Conservation (phyloP, 2,888 invertebrate species). For the Hypena proboscidalis region DNA sequence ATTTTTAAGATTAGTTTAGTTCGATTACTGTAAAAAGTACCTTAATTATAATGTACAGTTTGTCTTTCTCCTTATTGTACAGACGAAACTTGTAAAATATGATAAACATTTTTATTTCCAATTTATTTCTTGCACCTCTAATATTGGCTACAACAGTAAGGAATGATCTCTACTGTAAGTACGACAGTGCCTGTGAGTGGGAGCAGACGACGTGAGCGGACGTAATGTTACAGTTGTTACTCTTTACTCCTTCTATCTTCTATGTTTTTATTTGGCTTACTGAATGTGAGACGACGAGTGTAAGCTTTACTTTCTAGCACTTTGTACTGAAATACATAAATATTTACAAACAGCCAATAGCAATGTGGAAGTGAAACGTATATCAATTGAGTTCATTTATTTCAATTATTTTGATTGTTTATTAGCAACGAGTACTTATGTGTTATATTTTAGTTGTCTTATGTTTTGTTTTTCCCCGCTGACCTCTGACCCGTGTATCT, state of each 20-base stretch:
- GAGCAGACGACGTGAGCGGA: conserved; percentile 69
- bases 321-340: conserved; percentile 49
- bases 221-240: conserved; percentile 58
- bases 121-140: conserved; percentile 89
- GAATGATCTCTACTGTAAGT: conserved; percentile 88
- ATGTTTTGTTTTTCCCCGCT: conserved; percentile 88
- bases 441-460: conserved; percentile 84
- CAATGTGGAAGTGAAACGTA: conserved; percentile 67
- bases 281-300: conserved; percentile 76
- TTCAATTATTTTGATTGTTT: conserved; percentile 76
- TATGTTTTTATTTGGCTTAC: conserved; percentile 78
- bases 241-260: conserved; percentile 60
- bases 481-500: conserved; percentile 91
- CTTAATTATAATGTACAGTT: conserved; percentile 79
- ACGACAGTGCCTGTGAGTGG: conserved; percentile 66
- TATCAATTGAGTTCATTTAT: conserved; percentile 62
- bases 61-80: conserved; percentile 81
- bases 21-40: conserved; percentile 82
- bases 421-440: conserved; percentile 80
- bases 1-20: conserved; percentile 84
- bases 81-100: conserved; percentile 82
- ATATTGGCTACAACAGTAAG: conserved; percentile 86
- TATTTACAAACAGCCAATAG: conserved; percentile 52
- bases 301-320: conserved; percentile 47
- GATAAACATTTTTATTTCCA: conserved; percentile 87